Conservation (phyloP, 2,888 invertebrate species). For the Ophion slaviceki region DNA sequence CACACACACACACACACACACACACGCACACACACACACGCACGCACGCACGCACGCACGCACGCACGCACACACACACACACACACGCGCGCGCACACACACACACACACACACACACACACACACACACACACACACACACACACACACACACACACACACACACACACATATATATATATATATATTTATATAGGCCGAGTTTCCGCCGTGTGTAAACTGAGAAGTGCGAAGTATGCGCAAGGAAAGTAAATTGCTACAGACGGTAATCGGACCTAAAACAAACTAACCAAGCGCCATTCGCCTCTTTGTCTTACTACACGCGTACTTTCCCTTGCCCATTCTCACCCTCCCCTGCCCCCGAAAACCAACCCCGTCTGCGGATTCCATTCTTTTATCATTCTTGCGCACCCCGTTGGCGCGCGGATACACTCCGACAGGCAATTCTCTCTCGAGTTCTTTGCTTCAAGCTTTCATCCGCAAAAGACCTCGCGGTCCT, state of each 20-base stretch:
- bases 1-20: not conserved
- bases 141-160: not conserved
- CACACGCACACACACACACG: no score
- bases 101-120: not conserved
- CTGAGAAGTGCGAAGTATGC: constrained; percentile 66
- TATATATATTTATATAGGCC: constrained; percentile 22
- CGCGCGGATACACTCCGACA: constrained; percentile 31
- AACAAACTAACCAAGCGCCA: constrained; percentile 64
- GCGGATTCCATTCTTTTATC: constrained; percentile 48
- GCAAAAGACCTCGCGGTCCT: constrained; percentile 57
- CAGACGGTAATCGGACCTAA: constrained; percentile 68
- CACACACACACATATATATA: not conserved
- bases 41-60: no score
- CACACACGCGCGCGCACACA: not conserved
- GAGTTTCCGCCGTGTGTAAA: constrained; percentile 62
- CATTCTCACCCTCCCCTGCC: not conserved
- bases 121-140: not conserved
- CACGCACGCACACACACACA: not conserved
- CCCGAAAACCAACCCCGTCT: constrained; percentile 21
- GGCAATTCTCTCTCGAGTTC: constrained; percentile 42
- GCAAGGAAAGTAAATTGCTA: constrained; percentile 64
- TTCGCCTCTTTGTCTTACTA: constrained; percentile 34
- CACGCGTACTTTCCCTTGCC: constrained; percentile 19
- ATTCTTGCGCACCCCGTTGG: constrained; percentile 25
- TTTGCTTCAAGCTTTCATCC: constrained; percentile 61